Base-by-base conservation (phyloP, 2,797 vertebrate species). In the Lophotriccus pileatus region DNA sequence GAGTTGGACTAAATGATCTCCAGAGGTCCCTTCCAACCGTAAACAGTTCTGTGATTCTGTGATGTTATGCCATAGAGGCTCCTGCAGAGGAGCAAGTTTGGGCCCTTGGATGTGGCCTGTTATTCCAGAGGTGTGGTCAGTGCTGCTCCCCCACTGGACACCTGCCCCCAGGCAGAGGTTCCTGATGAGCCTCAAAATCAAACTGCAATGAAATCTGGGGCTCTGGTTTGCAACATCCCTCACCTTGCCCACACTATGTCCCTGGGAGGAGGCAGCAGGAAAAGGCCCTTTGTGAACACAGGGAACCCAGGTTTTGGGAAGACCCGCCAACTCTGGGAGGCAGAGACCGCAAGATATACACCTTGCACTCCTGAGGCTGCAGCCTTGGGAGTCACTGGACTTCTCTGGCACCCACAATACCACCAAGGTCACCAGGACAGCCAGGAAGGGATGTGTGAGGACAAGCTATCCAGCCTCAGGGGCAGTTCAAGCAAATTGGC, bases 191-290 rank as follows among this genome's bases (percentile, higher is more conserved):
- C 55, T n/a, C 55, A 34, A 39, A 56, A 58, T 27, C 3, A 0
- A 41, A 7, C 37, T 37, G 46, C 46, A 41, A 37, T 50, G 34
- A 37, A 56, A 34, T 28, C 23, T 44, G 4, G 1, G 37, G 25
- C 34, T 69, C 17, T 50, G 6, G 0, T 62, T 66, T 32, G 44
- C 32, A 20, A 8, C 17, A 44, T 6, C 25, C 2, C 2, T 37
- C 50, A 30, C 19, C 32, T 39, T 10, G 25, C 9, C 14, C 2
- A 0, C 24, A 10, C 34, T 4, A 0, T 4, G 2, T 28, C 15
- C 47, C 20, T 41, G 25, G 27, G 30, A 84, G 5, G 11, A 28
- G 19, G 4, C 0, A 63, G 18, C 34, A 3, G 34, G 47, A 50
- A 84, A 68, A 52, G 7, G 44, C 9, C 52, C 27, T 55, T 32